Conservation (phyloP, 2,797 vertebrate species). For the Chanos chanos region DNA sequence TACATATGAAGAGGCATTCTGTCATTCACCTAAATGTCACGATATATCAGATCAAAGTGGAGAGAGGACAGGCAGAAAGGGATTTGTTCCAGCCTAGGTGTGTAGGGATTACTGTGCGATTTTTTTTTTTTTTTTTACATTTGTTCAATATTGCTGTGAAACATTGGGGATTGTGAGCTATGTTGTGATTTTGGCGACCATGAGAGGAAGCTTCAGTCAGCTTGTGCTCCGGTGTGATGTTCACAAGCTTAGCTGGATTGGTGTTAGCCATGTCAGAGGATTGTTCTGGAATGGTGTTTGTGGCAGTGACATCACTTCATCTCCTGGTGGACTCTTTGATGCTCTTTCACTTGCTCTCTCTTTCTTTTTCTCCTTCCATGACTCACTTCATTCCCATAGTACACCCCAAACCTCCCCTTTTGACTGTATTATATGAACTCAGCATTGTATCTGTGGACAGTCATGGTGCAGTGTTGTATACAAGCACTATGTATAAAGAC, state of each 20-base stretch:
- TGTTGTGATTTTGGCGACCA: too few relatives aligned
- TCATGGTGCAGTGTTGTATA: too few relatives aligned
- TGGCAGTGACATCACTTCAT: too few relatives aligned
- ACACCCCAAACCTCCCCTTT: too few relatives aligned
- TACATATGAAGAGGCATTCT: slow-evolving; percentile 7
- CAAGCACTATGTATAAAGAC: too few relatives aligned
- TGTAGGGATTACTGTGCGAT: slow-evolving; percentile 26
- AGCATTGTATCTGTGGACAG: too few relatives aligned
- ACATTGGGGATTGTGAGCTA: slow-evolving; percentile 1
- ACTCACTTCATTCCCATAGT: too few relatives aligned
- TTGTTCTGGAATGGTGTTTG: neutral
- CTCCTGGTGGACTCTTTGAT: neutral
- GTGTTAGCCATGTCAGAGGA: neutral
- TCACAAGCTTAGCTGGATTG: neutral
- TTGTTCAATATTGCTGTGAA: slow-evolving; percentile 8
- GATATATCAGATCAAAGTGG: neutral
- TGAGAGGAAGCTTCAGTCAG: too few relatives aligned
- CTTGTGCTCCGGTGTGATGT: neutral
- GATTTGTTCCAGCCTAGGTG: slow-evolving; percentile 10
- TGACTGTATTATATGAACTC: too few relatives aligned
- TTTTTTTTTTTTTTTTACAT: slow-evolving; percentile 27
- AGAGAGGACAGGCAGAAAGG: neutral
- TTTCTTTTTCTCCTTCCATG: neutral
- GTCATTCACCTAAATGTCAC: slow-evolving; percentile 41
- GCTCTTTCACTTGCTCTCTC: neutral